phyloP scores from a whole-genome alignment of 2,888 invertebrate genomes.

The Macrosiphum euphorbiae region DNA sequence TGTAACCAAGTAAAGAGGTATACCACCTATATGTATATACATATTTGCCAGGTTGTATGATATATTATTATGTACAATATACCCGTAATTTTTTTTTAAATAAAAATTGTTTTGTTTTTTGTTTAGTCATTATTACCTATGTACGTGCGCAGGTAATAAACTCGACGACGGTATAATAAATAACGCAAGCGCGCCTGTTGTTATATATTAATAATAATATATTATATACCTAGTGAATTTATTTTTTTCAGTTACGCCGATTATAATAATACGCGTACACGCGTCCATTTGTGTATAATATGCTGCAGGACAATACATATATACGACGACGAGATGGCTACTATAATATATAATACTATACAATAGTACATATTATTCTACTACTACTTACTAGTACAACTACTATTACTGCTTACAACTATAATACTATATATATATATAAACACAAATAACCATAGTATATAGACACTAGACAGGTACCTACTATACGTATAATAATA shows the following conservation, averaged over 20 bases:
- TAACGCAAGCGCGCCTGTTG: not conserved
- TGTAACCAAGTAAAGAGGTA: not conserved
- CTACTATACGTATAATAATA: not conserved
- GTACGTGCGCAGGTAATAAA: not conserved
- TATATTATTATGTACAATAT: slow-evolving; percentile 14
- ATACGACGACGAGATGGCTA: not conserved
- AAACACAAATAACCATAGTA: not conserved
- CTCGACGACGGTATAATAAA: slow-evolving; percentile 32
- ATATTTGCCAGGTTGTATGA: not conserved
- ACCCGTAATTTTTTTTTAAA: not conserved
- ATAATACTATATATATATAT: not conserved
- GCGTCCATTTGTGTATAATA: not conserved
- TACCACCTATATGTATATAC: not conserved
- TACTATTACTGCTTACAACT: not conserved
- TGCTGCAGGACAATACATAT: not conserved
- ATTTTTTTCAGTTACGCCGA: slow-evolving; percentile 50
- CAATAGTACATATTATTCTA: not conserved
- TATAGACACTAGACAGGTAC: not conserved
- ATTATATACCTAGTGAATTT: slow-evolving; percentile 34
- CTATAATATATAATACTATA: not conserved
- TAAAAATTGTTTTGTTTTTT: not conserved
- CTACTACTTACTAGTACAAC: not conserved
- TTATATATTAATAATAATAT: slow-evolving; percentile 1
- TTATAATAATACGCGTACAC: slow-evolving; percentile 27
- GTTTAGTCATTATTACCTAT: slow-evolving; percentile 49